Evolutionary conservation across 2,888 invertebrate species (phyloP), one percentile per base, ranked within the genome.

Genomic region (Microplitis manilae): DNA sequence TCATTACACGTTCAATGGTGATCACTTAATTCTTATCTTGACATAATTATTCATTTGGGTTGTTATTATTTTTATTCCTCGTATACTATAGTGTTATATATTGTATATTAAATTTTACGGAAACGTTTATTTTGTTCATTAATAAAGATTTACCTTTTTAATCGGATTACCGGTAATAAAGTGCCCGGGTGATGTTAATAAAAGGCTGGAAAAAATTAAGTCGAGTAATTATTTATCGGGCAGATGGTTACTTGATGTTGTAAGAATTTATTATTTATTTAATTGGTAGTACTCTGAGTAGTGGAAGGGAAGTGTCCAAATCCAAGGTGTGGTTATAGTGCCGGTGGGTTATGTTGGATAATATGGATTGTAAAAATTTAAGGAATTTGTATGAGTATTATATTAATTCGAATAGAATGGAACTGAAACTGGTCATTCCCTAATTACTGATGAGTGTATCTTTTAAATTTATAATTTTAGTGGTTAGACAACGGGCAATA

Each of bases 371-470:
- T 50, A 50, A 50, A 50, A 50, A 50, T 50, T 13, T 9, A 13
- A 13, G 13, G 50, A 50, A 50, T 50, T 59, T 5, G 59, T n/a
- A 13, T 59, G 59, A 59, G 65, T 50, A 50, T 50, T 50, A 13
- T 50, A 50, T 50, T 50, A 5, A 13, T 8, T 13, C 1, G 50
- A 50, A 50, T 13, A 13, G 50, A 50, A 30, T 30, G 30, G 15
- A 8, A 61, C 72, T n/a, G 2, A 70, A 65, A 38, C 13, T 30
- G 30, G 50, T 50, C 62, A 85, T 85, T 86, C 80, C 82, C 84
- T 88, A 87, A 89, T 88, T 86, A 87, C 82, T 81, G 81, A 80
- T 50, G 50, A 50, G 50, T 50, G 80, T 82, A 83, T 83, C 79
- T 79, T 81, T 83, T 84, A 77, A 79, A 79, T 81, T 84, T 65